phyloP scores from a whole-genome alignment of 2,113 vertebrate species.

The Sinocyclocheilus maitianheensis region DNA sequence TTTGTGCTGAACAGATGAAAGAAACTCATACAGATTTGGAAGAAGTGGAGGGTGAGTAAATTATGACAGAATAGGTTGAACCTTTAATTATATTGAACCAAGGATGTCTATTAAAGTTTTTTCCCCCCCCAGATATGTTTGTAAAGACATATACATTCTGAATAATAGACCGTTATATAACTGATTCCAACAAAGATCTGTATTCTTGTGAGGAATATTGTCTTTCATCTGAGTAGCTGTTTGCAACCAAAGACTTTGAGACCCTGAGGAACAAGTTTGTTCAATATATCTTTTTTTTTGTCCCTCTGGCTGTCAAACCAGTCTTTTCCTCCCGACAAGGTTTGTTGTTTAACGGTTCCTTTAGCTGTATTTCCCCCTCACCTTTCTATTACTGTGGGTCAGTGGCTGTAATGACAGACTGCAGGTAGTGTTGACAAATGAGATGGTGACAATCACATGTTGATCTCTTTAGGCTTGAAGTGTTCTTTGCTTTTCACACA shows the following conservation, averaged over 20 bases:
- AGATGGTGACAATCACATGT: background rate
- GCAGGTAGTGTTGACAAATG: slow-evolving; percentile 14
- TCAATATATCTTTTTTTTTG: slow-evolving; percentile 42
- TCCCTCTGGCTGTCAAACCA: slow-evolving; percentile 50
- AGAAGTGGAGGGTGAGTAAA: background rate
- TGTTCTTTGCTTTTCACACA: background rate
- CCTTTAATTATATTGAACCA: background rate
- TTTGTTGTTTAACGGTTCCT: slow-evolving; percentile 59
- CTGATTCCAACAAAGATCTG: background rate
- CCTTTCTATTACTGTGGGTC: slow-evolving; percentile 33
- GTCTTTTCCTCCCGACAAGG: slow-evolving; percentile 35
- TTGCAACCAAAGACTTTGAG: slow-evolving; percentile 32
- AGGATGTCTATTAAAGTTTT: background rate
- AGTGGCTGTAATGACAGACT: slow-evolving; percentile 49
- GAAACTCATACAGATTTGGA: background rate
- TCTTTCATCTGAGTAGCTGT: slow-evolving; percentile 19
- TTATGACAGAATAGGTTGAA: background rate
- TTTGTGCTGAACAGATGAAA: no score
- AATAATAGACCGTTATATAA: background rate
- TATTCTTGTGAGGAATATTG: background rate
- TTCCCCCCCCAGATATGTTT: background rate
- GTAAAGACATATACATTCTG: background rate
- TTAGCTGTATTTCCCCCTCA: slow-evolving; percentile 17
- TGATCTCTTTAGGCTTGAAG: background rate
- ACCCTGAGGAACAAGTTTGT: slow-evolving; percentile 58